Base-by-base conservation (phyloP, 2,888 invertebrate species). In the Periphyllus acericola region DNA sequence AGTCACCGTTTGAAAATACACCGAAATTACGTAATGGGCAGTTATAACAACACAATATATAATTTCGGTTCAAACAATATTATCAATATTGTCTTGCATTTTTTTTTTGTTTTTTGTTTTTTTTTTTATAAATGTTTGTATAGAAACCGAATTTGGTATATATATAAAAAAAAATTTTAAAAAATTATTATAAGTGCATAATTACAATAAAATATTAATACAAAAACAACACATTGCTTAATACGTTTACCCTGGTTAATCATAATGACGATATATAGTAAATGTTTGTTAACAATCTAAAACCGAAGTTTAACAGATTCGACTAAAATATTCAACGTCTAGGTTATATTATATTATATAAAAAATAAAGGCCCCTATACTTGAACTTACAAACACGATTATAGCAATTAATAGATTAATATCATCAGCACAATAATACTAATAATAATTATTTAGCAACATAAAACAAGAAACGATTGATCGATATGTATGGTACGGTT, bases 201-300 rank as follows among this genome's bases (percentile, higher is more conserved):
- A 87, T 87, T 87, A 87, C 86, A 87, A 87, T 87, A 87, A 87
- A 87, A 87, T 87, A 87, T 87, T 87, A 81, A 87, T 87, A 87
- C 80, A 87, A 87, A 87, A 87, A 87, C 86, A 87, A 87, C 86
- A 87, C 86, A 87, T 87, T 87, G 86, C 86, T 87, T 87, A 80
- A 87, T 87, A 87, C 86, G 86, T 87, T 87, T 87, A 87, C 86
- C 86, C 86, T 87, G 86, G 86, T 87, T 87, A 80, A 87, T 87
- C 86, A 80, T 80, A 87, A 87, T 87, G 72, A 72, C 80, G 80
- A 87, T 80, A 55, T 80, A 72, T 74, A 87, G 86, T 87, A 87
- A 86, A 80, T 87, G 68, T 86, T 86, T 86, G 46, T 74, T 80
- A 87, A 87, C 86, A 87, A 87, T 87, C 80, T 87, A 86, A 87